Evolutionary conservation across 2,113 vertebrate species (phyloP).

Genomic region (Hystrix brachyura): DNA sequence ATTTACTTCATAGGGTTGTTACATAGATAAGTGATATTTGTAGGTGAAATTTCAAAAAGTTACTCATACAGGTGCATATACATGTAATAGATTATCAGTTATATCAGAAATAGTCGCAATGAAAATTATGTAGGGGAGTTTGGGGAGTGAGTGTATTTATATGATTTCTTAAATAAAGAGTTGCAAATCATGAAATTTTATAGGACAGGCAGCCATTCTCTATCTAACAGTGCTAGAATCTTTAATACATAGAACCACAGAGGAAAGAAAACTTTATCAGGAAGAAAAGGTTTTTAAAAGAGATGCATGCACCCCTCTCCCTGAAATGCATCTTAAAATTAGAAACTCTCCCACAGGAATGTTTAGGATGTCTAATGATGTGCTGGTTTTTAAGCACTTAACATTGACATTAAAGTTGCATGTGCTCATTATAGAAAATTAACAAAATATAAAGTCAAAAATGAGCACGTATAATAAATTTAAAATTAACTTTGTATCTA

Average conservation of each 20-base stretch:
- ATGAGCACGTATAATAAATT: neutral
- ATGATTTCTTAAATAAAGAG: neutral
- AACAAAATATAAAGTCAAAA: neutral
- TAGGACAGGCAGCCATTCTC: neutral
- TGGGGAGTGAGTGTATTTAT: neutral
- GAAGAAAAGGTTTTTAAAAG: neutral
- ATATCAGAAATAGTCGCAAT: neutral
- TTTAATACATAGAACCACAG: neutral
- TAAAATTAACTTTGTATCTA: constrained; percentile 12
- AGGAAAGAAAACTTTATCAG: neutral
- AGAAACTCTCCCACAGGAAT: neutral
- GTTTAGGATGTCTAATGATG: neutral
- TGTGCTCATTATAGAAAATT: neutral
- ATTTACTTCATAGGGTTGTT: neutral
- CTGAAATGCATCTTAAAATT: constrained; percentile 14
- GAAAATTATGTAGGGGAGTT: neutral
- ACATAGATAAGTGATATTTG: neutral
- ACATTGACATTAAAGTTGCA: neutral
- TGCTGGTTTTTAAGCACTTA: neutral
- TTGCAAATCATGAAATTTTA: constrained; percentile 5
- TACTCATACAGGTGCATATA: neutral
- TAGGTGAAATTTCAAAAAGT: neutral
- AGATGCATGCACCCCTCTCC: neutral
- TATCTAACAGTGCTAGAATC: neutral
- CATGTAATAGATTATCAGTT: neutral